Evolutionary conservation across 1,140 invertebrate species (phyloP).

Genomic region (Lordiphosa stackelbergi): DNA sequence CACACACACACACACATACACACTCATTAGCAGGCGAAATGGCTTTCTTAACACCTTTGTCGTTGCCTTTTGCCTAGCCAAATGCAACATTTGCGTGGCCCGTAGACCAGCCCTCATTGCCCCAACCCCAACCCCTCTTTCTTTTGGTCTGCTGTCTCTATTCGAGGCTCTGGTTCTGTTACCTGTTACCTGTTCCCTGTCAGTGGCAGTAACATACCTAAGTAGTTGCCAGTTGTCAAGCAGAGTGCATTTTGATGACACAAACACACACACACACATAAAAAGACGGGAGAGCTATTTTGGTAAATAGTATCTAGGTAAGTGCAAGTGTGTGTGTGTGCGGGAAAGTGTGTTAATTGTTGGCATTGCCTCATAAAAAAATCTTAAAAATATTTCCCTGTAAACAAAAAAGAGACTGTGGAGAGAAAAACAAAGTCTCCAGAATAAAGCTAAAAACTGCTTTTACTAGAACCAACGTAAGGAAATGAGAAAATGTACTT

Average conservation of each 20-base stretch:
- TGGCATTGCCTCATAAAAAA: too few species aligned
- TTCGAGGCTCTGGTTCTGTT: too few species aligned
- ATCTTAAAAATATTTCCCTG: too few species aligned
- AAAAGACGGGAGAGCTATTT: constrained; percentile 1
- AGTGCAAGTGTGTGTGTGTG: constrained; percentile 19
- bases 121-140: background rate
- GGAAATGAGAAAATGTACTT: too few species aligned
- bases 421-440: too few species aligned
- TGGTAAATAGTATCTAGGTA: constrained; percentile 41
- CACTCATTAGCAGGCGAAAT: constrained; percentile 72
- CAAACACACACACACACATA: constrained; percentile 9
- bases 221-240: constrained; percentile 68
- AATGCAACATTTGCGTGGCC: constrained; percentile 43
- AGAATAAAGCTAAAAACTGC: too few species aligned
- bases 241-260: constrained; percentile 60
- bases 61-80: constrained; percentile 38
- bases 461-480: too few species aligned
- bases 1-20: constrained; percentile 35
- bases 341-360: constrained; percentile 14
- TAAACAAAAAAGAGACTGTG: too few species aligned
- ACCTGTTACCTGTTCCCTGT: constrained; percentile 30
- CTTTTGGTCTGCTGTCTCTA: constrained; percentile 13
- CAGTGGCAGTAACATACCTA: constrained; percentile 64
- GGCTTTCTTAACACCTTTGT: constrained; percentile 74
- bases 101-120: constrained; percentile 13